Evolutionary conservation across 64 coral and sea anemone genomes (phyloP), one percentile per base, ranked within the genome.

Genomic region (Dendronephthya gigantea): DNA sequence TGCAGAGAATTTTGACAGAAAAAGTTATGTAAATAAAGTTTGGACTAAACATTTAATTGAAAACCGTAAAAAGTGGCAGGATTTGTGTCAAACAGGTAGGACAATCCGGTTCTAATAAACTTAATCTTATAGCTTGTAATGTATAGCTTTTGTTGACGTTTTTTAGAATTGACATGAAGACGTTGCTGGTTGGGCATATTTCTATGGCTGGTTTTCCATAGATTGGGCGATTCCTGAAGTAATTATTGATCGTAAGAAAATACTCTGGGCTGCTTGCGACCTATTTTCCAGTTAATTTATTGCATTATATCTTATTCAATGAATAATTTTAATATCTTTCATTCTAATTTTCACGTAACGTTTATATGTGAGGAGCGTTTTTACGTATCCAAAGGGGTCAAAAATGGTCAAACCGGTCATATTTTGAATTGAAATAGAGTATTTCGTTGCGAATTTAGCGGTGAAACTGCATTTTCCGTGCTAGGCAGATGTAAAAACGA

Each of bases 61-160:
- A 47, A 98, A 98, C 28, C 89, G 82, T 65, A 93, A 87, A 68
- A 93, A 69, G n/a, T 98, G 95, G 95, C 93, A 91, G 49, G 95
- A 93, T 38, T 83, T 90, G 22, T 98, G 92, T 33, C 87, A 93
- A 40, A 17, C 89, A 7, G 14, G 19, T 5, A 22, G 6, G 7
- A 5, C 19, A n/a, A 62, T 62, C 25, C 19, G 25, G 25, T 23
- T 5, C 3, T 17, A n/a, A 62, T 6, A 62, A 62, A n/a, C 6
- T n/a, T 19, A 62, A 23, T 62, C 17, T 50, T 2, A 52, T 16
- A 16, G 23, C 23, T n/a, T n/a, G 25, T 0, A 1, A 7, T 23
- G 4, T 62, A 62, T 62, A n/a, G 15, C 25, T 62, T 62, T 16
- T n/a, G 19, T 19, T n/a, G n/a, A 58, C 25, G 1, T n/a, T 62